Base-by-base conservation (phyloP, 2,113 vertebrate species). In the Lagopus leucura region DNA sequence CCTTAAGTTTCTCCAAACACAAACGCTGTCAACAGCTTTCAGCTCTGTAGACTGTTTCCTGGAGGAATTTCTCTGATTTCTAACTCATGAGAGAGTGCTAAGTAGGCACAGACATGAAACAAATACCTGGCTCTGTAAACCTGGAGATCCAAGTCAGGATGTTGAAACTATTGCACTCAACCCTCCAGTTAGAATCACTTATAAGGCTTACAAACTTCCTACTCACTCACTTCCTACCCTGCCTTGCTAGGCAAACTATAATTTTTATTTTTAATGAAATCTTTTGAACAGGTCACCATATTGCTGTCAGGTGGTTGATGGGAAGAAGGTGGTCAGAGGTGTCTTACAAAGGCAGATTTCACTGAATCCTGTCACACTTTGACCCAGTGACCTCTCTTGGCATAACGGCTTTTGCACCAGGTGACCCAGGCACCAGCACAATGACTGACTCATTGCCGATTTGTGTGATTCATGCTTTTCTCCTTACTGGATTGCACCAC, bases 231-330 rank as follows among this genome's bases (percentile, higher is more conserved):
- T 92, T 92, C 91, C 92, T 95, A 91, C 50, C 42, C 42, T 70
- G 16, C 55, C 89, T 89, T 71, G 71, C 50, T 52, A 64, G 55
- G 55, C 55, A 82, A 77, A 54, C 82, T 94, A 3, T 90, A 85
- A 88, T 92, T 94, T 91, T 92, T 89, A 87, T 50, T 91, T 89
- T 85, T 85, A 77, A 90, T 88, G 50, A 86, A 89, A 69, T 81
- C 65, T 83, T 52, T 69, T 71, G 79, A 66, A 84, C 16, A 22
- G 18, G 40, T 92, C 40, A 81, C 70, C 36, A 28, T 48, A 64
- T 65, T 88, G n/a, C 65, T 52, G 21, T 81, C 57, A 81, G 64
- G 40, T 13, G 50, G 32, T 64, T 65, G 42, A 52, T 8, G 21
- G 34, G 88, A 92, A 91, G 76, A 27, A 64, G 61, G 34, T 45